Conservation (phyloP, 1,140 invertebrate species). For the Bombus sibiricus region DNA sequence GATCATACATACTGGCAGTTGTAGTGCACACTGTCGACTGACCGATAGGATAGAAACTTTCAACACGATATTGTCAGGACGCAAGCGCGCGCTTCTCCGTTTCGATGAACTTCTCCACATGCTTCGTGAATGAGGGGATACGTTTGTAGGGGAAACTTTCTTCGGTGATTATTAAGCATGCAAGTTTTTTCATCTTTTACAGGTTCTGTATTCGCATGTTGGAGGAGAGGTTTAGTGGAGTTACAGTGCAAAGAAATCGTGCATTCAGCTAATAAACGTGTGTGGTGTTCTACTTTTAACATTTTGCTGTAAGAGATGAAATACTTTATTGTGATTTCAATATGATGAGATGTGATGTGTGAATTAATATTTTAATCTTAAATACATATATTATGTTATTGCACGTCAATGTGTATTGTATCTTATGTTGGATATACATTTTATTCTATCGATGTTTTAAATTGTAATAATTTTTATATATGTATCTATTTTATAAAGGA, state of each 20-base stretch:
- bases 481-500: too few relatives aligned
- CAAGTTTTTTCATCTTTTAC: neutral
- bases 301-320: neutral
- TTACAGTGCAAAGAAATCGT: neutral
- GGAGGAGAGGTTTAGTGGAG: neutral
- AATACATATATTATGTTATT: too few relatives aligned
- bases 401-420: too few relatives aligned
- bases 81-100: neutral
- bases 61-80: rapidly evolving
- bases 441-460: too few relatives aligned
- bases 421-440: too few relatives aligned
- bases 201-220: neutral
- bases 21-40: neutral
- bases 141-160: neutral
- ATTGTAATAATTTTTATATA: too few relatives aligned
- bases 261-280: neutral
- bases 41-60: neutral
- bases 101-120: neutral
- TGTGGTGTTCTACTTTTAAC: neutral
- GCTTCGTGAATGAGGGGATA: neutral
- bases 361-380: too few relatives aligned
- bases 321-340: too few relatives aligned
- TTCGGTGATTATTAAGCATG: neutral
- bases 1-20: neutral
- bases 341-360: too few relatives aligned